Percentiles rank a stretch among this genome's conserved stretches.
Evolutionary conservation across 2,797 vertebrate species (phyloP).

Genomic region (Mormyrus hasselquistii): DNA sequence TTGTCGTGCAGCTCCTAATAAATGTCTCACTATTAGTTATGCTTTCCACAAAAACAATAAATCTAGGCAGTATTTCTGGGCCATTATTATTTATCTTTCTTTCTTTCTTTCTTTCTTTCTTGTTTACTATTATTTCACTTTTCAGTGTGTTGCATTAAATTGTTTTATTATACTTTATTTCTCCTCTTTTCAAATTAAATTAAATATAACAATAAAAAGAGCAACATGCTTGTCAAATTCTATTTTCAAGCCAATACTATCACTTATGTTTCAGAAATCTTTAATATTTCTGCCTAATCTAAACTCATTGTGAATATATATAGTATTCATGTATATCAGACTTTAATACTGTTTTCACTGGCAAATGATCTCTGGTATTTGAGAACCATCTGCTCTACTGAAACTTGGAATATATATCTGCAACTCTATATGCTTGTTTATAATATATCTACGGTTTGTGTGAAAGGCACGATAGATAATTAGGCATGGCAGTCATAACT

Average conservation of each 20-base stretch:
- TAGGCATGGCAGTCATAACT: neutral
- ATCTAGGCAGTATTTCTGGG: neutral
- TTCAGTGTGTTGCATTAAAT: neutral
- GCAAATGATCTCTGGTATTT: neutral
- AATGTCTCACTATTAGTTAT: conserved; percentile 1
- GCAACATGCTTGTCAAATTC: neutral
- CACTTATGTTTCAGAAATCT: neutral
- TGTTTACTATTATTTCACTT: neutral
- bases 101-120: neutral
- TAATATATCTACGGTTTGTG: neutral
- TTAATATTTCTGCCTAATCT: neutral
- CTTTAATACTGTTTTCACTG: neutral
- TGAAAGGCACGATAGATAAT: neutral
- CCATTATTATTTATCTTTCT: neutral
- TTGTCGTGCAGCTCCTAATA: neutral
- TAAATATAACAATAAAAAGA: neutral
- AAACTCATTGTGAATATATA: neutral
- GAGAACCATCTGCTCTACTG: neutral
- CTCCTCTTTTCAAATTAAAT: neutral
- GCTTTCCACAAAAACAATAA: neutral
- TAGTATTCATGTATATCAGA: neutral
- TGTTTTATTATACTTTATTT: neutral
- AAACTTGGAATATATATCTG: neutral
- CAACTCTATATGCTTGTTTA: neutral
- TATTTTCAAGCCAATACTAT: neutral